Evolutionary conservation across 1,140 invertebrate species (phyloP), one percentile per base, ranked within the genome.

Genomic region (Portunus trituberculatus): DNA sequence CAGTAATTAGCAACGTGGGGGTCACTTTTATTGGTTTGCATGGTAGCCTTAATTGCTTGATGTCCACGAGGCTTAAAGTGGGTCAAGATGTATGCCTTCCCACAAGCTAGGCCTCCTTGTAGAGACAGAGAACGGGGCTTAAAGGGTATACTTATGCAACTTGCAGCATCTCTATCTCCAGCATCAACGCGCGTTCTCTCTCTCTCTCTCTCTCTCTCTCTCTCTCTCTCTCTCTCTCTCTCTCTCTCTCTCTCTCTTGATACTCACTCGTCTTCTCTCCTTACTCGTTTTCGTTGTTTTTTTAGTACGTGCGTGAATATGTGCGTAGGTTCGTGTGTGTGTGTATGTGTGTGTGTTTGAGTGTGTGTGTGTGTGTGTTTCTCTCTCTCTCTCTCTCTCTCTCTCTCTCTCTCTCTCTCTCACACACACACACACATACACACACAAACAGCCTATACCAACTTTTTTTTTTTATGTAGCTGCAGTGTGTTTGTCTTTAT

Each of bases 61-160:
- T 88, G 90, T 76, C 83, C 84, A 95, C 88, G 93, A 95, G 87
- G 91, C 91, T 92, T 95, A 95, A 89, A 88, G 92, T 92, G 84
- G 52, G 52, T 32, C 39, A 92, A 88, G 86, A 76, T 32, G 10
- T 29, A 29, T 28, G 29, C 93, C 28, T 31, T 45, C 32, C 39
- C 46, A 45, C 39, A 31, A 10, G 12, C 32, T 94, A 94, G 89
- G 93, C 93, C 88, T 93, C 90, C 84, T 91, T 84, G 88, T 84
- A 91, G 93, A 94, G 31, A 29, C 89, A 94, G 59, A 84, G 45
- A 83, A 94, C 32, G 67, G n/a, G 12, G n/a, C 20, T 76, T 84
- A 46, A 59, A 91, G 31, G 87, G 46, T 28, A 14, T 10, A 90
- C 87, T 90, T 86, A 46, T 82, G 67, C 82, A 84, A 32, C 25